Evolutionary conservation across 2,888 invertebrate genomes (phyloP), one percentile per base, ranked within the genome.

Genomic region (Linnaemya tessellans): DNA sequence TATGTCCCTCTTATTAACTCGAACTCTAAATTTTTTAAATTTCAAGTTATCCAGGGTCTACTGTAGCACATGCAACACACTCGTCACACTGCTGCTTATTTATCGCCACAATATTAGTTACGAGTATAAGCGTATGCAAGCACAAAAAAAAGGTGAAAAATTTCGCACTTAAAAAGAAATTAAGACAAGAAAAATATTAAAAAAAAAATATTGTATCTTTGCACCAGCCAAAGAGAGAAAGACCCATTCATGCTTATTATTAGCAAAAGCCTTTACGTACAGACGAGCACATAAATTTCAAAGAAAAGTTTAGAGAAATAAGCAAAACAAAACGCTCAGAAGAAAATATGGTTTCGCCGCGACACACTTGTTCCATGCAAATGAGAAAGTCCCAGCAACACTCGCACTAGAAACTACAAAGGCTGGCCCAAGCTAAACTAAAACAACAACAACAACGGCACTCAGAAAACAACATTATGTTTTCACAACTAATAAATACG

Each of bases 81-180:
- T 46, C 35, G n/a, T 46, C 25, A 4, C 15, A 8, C 11, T 30
- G 51, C 30, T 30, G n/a, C 3, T 30, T 18, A 67, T 49, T 67
- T 67, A 58, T 74, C 18, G 60, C 11, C 20, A 41, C 38, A 51
- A 70, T 25, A 51, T 70, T 62, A n/a, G 3, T 30, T 30, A 30
- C 30, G 5, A 2, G 5, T 30, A 67, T 22, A 54, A 79, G 54
- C 46, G 20, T 30, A 10, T 41, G 56, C 20, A 77, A 58, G 3
- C 11, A 18, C 5, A 20, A 75, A 83, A 75, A 84, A 84, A 74
- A 85, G 84, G 81, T 85, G 84, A 79, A 85, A 85, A 79, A 85
- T 68, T 81, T 85, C 82, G 38, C 84, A 85, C 84, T 82, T 85
- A 75, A 85, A 82, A 79, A 79, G 70, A 85, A 82, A 82, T 74